Conservation (phyloP, 2,113 vertebrate genomes). For the Ochotona princeps region DNA sequence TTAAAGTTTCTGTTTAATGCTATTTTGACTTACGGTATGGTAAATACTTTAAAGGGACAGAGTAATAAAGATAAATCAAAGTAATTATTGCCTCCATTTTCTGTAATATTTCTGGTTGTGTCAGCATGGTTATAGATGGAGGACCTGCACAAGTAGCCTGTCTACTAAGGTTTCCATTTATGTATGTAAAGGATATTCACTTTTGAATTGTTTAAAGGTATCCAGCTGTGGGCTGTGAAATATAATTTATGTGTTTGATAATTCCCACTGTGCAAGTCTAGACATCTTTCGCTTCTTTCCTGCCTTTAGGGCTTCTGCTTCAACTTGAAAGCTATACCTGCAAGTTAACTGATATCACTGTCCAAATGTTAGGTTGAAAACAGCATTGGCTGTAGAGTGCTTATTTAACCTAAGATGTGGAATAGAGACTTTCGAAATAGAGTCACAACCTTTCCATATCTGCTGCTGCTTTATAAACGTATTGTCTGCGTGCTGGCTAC, state of each 20-base stretch:
- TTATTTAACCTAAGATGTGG: not conserved
- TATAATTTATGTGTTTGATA: slow-evolving; percentile 46
- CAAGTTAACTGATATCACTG: not conserved
- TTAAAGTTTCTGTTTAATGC: not conserved
- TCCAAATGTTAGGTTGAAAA: not conserved
- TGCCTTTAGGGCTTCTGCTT: not conserved
- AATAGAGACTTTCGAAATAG: not conserved
- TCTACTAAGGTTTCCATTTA: slow-evolving; percentile 36
- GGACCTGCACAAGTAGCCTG: not conserved
- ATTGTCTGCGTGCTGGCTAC: not conserved
- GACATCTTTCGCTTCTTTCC: not conserved
- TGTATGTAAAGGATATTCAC: not conserved
- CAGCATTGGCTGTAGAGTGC: not conserved
- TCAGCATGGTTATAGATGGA: not conserved
- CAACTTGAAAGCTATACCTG: not conserved
- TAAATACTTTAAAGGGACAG: not conserved
- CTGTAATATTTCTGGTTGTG: not conserved
- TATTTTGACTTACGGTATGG: not conserved
- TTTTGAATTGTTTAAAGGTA: slow-evolving; percentile 47
- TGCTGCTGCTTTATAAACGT: too few species aligned
- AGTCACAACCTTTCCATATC: not conserved
- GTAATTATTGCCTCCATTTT: not conserved
- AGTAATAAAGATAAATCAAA: not conserved
- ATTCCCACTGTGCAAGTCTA: slow-evolving; percentile 26
- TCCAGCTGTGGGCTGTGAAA: slow-evolving; percentile 52